Evolutionary conservation across 2,113 vertebrate genomes (phyloP), one percentile per base, ranked within the genome.

Genomic region (Pomatorhinus ruficollis): DNA sequence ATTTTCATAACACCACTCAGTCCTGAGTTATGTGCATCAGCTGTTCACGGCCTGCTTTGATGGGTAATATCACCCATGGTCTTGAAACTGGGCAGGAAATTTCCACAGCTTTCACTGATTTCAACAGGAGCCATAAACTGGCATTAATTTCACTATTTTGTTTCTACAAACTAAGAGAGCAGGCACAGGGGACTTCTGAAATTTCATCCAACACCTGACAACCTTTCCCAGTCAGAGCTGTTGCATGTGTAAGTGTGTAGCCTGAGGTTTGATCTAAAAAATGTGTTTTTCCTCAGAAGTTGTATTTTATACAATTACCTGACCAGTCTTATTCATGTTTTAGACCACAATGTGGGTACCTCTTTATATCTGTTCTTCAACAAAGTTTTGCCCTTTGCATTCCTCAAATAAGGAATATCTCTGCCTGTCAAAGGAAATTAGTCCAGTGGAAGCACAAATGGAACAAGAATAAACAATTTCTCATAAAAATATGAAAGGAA

Each of bases 121-220:
- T 31, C 1, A 2, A 22, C 22, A 44, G 15, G 40, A 89, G n/a
- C 44, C 0, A 0, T 35, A 83, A 86, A 70, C 12, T 66, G 30
- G 15, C 28, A 39, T 63, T 71, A 52, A 24, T 40, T 42, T 50
- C 13, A 52, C 17, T 28, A 1, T 66, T 74, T 63, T n/a, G 3
- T 42, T 89, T 69, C 50, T 59, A 19, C 44, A 66, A 8, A 31
- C 4, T 14, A 19, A 12, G 59, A 56, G 11, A 86, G 4, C 31
- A 33, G 54, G 42, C 9, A 3, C 8, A 23, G 13, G 31, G 28
- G 28, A 61, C 20, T 35, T 64, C 22, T 53, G 60, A 93, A 72
- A 70, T 57, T 78, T 87, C 45, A 35, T 53, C 56, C 19, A n/a
- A 63, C 56, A 87, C 52, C 50, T 61, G 45, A 61, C 17, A 87